phyloP scores from a whole-genome alignment of 1,140 invertebrate species.

The Vollenhovia emeryi region DNA sequence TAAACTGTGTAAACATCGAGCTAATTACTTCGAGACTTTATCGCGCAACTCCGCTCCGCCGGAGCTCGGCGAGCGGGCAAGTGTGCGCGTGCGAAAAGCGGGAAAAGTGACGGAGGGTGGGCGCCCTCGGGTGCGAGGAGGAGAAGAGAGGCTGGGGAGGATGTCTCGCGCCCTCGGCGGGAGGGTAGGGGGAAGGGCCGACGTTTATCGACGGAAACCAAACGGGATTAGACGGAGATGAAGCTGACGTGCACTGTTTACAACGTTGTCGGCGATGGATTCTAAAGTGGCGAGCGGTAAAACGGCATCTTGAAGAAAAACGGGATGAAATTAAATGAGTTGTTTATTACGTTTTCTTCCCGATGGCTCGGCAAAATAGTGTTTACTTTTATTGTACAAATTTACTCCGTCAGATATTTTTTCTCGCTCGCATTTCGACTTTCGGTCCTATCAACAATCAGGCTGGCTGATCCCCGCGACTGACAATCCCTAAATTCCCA shows the following conservation, averaged over 20 bases:
- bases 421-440: background rate
- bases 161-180: conserved; percentile 24
- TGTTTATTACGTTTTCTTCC: background rate
- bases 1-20: conserved; percentile 75
- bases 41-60: conserved; percentile 52
- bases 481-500: conserved; percentile 26
- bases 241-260: background rate
- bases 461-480: background rate
- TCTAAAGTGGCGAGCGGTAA: background rate
- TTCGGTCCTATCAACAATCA: background rate
- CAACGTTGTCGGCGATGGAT: background rate
- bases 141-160: conserved; percentile 15
- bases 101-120: conserved; percentile 21
- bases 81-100: conserved; percentile 43
- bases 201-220: conserved; percentile 26
- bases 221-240: conserved; percentile 27
- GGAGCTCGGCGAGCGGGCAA: conserved; percentile 17
- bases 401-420: background rate
- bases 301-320: background rate
- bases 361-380: too few species aligned
- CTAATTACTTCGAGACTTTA: conserved; percentile 76
- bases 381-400: background rate
- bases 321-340: background rate
- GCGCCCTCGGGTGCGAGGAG: background rate
- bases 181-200: background rate